These are phyloP conservation scores for Leptogaster cylindrica DNA, from an alignment of 2,888 invertebrate species.

Conservation along the genomic window DNA sequence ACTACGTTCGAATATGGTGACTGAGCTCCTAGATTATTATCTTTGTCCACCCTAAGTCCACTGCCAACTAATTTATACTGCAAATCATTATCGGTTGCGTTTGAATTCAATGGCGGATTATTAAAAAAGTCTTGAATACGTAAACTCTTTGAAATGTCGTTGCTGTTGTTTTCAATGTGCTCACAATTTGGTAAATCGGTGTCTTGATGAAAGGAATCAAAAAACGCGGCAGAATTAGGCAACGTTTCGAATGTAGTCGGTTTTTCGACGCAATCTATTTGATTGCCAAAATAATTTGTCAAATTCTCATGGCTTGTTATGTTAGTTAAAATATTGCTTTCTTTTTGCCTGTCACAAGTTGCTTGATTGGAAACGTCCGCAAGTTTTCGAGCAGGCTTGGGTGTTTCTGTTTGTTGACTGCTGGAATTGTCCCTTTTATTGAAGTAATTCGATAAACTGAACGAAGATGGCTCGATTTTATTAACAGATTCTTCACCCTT, in stretches of 20 bases:
- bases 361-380: no score
- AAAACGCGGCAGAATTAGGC: slow-evolving; percentile 50
- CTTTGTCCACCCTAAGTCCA: slow-evolving; percentile 47
- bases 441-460: slow-evolving; percentile 7
- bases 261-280: no score
- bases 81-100: slow-evolving; percentile 54
- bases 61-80: slow-evolving; percentile 59
- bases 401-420: neutral
- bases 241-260: neutral
- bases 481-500: neutral
- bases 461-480: neutral
- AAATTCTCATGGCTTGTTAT: no score
- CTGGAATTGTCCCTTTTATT: neutral
- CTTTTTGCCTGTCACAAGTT: no score
- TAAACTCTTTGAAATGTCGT: slow-evolving; percentile 50
- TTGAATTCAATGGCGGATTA: slow-evolving; percentile 59
- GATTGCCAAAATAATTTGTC: no score
- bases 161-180: no score
- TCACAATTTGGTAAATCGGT: no score
- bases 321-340: no score
- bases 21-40: slow-evolving; percentile 51
- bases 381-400: neutral
- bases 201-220: slow-evolving; percentile 52
- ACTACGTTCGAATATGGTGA: slow-evolving; percentile 58
- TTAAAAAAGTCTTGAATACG: slow-evolving; percentile 61